A percentile compares a stretch with the other conserved stretches of the same genome.
Evolutionary conservation across 2,888 invertebrate species (phyloP).

Genomic region (Imbricaverruca yamaguchii): DNA sequence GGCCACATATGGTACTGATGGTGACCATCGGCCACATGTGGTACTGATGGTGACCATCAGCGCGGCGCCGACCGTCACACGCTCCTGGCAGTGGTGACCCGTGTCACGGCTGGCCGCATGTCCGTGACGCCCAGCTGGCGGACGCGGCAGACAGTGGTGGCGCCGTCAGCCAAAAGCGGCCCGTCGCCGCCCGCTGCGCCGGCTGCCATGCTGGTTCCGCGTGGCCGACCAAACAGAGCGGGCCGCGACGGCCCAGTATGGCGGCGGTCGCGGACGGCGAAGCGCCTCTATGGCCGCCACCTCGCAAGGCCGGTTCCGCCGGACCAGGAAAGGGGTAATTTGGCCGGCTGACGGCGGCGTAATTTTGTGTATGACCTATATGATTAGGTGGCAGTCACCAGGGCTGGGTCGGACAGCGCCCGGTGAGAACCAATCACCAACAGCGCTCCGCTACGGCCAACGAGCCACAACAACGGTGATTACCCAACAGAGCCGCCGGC

Average conservation of each 20-base stretch:
- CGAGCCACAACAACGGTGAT: constrained; percentile 1
- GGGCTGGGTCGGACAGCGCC: neutral
- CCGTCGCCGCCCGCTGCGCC: neutral
- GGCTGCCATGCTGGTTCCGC: constrained; percentile 14
- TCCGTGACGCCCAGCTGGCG: too few species aligned
- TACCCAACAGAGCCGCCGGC: neutral
- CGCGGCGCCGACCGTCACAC: too few species aligned
- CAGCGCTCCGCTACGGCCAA: neutral
- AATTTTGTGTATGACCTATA: constrained; percentile 20
- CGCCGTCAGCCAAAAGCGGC: neutral
- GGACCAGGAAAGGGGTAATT: constrained; percentile 19
- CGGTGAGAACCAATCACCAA: constrained; percentile 5
- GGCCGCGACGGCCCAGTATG: neutral
- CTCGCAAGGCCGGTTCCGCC: neutral
- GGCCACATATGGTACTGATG: too few species aligned
- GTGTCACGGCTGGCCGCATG: neutral
- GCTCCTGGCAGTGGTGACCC: neutral
- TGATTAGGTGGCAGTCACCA: constrained; percentile 2
- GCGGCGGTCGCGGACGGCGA: neutral
- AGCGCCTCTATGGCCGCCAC: neutral
- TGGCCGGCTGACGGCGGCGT: constrained; percentile 3
- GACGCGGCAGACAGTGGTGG: neutral
- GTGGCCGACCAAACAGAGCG: neutral
- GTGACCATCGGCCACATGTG: too few species aligned
- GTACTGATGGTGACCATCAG: too few species aligned